Evolutionary conservation across 2,797 vertebrate species (phyloP), one percentile per base, ranked within the genome.

Genomic region (Cyprinodon diabolis): DNA sequence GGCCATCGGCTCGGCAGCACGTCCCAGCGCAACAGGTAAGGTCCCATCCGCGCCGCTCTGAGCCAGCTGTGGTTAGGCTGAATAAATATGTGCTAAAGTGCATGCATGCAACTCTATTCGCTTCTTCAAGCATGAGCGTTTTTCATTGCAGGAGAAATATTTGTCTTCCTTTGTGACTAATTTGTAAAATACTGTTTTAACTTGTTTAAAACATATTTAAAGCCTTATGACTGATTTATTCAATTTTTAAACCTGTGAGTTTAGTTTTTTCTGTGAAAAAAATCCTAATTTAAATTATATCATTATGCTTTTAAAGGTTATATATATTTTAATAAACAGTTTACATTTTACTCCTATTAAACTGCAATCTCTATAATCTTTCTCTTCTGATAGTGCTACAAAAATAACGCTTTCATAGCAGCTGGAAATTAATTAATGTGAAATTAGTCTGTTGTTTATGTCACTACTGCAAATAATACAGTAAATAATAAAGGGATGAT

Each of bases 21-120:
- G 65, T 73, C 83, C 78, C 86, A 48, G 78, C 86, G 87, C 93
- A 92, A 94, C 93, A 95, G 93, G 94, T 94, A 93, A 91, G 91
- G 76, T 79, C 85, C 84, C 84, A 30, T 56, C 87, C 77, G 56
- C 1, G 76, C 66, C 71, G 58, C 65, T 11, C 57, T 49, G 40
- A 51, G 63, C 40, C 52, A 6, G 13, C 21, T n/a, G 66, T 37
- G 69, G 58, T 75, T 51, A 30, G 5, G 35, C 74, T 52, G 78
- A 60, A 3, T 4, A 8, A 72, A 43, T 51, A 62, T 68, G 63
- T 68, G 78, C 3, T 66, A 72, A 58, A 70, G 77, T 82, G 76
- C 71, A 73, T 49, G 81, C 3, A 19, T 77, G 78, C 74, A 72
- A 12, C 70, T 79, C 30, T 63, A 13, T 52, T 68, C n/a, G 14